Percentiles rank a stretch among this genome's conserved stretches.
Evolutionary conservation across 2,113 vertebrate genomes (phyloP).

Genomic region (Chroicocephalus ridibundus): DNA sequence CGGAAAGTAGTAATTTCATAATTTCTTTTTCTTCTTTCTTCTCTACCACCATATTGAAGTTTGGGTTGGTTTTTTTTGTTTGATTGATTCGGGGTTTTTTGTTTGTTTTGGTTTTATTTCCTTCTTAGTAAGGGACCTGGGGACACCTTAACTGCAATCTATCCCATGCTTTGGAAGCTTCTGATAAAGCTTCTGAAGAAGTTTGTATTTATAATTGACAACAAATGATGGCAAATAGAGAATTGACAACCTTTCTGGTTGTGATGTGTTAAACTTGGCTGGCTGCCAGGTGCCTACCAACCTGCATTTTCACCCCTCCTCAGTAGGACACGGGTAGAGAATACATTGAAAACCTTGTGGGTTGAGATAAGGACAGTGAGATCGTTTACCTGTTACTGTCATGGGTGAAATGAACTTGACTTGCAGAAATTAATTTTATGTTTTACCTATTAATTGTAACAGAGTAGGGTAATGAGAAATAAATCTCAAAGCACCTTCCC

Average conservation of each 20-base stretch:
- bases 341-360: neutral
- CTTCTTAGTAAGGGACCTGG: neutral
- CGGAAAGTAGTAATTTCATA: neutral
- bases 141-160: neutral
- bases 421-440: neutral
- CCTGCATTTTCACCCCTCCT: neutral
- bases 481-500: neutral
- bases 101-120: neutral
- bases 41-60: neutral
- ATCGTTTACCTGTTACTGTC: neutral
- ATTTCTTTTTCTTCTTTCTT: neutral
- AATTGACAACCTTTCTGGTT: neutral
- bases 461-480: neutral
- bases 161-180: neutral
- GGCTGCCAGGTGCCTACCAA: neutral
- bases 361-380: neutral
- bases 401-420: neutral
- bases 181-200: neutral
- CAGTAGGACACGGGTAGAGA: neutral
- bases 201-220: neutral
- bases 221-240: neutral
- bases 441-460: neutral
- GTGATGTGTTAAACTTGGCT: neutral
- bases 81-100: neutral
- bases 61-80: neutral